Conservation (phyloP, 2,888 invertebrate species). For the Julus scanicus region DNA sequence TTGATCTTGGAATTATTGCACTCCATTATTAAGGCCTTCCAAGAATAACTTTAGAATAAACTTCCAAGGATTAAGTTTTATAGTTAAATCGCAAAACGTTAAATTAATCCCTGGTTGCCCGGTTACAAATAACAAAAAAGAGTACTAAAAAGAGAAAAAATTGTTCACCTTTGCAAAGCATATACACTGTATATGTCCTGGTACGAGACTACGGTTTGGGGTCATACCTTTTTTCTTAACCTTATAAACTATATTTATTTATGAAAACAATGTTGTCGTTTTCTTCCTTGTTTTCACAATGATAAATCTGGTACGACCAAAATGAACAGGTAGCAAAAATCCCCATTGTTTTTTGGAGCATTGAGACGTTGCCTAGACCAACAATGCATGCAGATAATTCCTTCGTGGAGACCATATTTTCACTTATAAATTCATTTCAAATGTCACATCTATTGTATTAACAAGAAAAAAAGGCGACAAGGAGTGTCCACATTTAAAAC, state of each 20-base stretch:
- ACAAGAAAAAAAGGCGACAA: not conserved
- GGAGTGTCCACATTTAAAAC: not conserved
- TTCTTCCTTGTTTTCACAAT: constrained; percentile 39
- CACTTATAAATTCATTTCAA: not conserved
- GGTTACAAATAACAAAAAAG: not conserved
- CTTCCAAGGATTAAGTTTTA: not conserved
- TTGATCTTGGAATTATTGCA: constrained; percentile 17
- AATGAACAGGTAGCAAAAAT: not conserved
- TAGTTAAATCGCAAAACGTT: not conserved
- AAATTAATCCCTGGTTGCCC: constrained; percentile 6
- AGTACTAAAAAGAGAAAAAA: not conserved
- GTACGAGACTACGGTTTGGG: not conserved
- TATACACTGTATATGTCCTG: not conserved
- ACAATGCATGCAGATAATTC: constrained; percentile 6
- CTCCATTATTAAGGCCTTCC: not conserved
- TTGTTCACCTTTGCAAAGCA: not conserved
- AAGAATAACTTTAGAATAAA: not conserved
- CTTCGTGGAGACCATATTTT: not conserved
- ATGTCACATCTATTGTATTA: not conserved
- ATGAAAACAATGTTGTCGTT: not conserved
- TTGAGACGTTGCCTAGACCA: constrained; percentile 1
- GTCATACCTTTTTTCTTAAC: not conserved
- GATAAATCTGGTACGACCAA: not conserved
- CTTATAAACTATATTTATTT: constrained; percentile 37
- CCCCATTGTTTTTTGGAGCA: constrained; percentile 9